Percentiles rank a stretch among this genome's conserved stretches.
These are phyloP conservation scores for Cyprinodon diabolis DNA, from an alignment of 2,797 vertebrate species.

Conservation along the genomic window DNA sequence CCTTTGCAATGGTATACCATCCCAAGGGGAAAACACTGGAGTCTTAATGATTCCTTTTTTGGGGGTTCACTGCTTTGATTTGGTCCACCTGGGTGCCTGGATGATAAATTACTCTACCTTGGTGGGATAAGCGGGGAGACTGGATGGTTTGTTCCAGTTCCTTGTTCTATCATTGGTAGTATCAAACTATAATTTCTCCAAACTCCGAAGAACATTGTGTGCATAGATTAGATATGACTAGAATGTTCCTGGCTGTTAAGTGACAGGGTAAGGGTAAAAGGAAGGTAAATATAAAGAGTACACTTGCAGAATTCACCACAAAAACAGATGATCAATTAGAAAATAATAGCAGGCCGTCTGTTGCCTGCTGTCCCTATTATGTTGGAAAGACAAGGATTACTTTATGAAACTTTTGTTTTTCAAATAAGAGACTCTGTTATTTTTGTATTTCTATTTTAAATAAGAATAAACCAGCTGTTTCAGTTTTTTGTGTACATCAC, in stretches of 20 bases:
- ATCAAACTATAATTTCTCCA: slow-evolving; percentile 19
- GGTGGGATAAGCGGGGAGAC: slow-evolving; percentile 61
- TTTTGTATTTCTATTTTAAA: neutral
- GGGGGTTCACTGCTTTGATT: slow-evolving; percentile 71
- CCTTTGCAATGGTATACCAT: slow-evolving; percentile 49
- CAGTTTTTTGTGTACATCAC: neutral
- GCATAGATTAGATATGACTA: slow-evolving; percentile 33
- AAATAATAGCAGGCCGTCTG: slow-evolving; percentile 29
- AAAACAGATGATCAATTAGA: slow-evolving; percentile 42
- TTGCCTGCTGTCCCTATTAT: slow-evolving; percentile 8
- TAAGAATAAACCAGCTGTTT: neutral
- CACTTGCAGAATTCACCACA: slow-evolving; percentile 60
- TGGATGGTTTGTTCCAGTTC: slow-evolving; percentile 55
- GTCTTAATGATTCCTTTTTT: slow-evolving; percentile 82
- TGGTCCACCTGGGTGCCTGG: slow-evolving; percentile 56
- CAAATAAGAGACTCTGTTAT: neutral
- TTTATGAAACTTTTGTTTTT: neutral
- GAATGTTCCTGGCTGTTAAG: neutral
- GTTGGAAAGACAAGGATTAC: neutral
- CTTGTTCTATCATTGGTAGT: slow-evolving; percentile 26
- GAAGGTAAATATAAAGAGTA: slow-evolving; percentile 57
- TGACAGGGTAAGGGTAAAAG: slow-evolving; percentile 57
- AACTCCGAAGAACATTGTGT: slow-evolving; percentile 23
- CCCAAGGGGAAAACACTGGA: slow-evolving; percentile 68
- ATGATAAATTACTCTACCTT: slow-evolving; percentile 81